These are phyloP conservation scores for Spea multiplicata DNA, from an alignment of 2,113 vertebrate species.

Conservation along the genomic window DNA sequence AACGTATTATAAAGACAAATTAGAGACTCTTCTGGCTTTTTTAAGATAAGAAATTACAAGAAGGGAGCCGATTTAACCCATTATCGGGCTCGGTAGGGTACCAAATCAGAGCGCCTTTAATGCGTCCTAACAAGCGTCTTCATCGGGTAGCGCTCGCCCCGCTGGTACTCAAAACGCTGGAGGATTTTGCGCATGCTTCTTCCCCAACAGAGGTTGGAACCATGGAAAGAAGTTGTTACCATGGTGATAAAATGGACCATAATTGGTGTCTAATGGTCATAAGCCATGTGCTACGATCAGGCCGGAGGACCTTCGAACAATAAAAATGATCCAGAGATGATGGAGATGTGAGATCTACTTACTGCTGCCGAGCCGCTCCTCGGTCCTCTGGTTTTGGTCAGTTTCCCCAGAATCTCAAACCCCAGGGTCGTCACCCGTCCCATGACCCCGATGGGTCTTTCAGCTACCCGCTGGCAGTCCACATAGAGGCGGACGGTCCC, in stretches of 20 bases:
- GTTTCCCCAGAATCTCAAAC: constrained; percentile 85
- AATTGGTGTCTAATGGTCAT: too few relatives aligned
- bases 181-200: too few relatives aligned
- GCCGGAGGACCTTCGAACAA: too few relatives aligned
- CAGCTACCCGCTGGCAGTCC: constrained; percentile 82
- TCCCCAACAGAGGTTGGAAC: neutral
- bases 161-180: too few relatives aligned
- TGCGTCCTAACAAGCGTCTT: too few relatives aligned
- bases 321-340: too few relatives aligned
- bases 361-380: constrained; percentile 80
- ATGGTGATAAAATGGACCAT: too few relatives aligned
- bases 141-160: too few relatives aligned
- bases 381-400: constrained; percentile 77
- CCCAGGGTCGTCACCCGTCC: constrained; percentile 73
- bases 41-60: neutral
- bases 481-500: constrained; percentile 77
- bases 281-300: too few relatives aligned
- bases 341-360: constrained; percentile 48
- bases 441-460: constrained; percentile 68
- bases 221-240: neutral
- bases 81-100: too few relatives aligned
- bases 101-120: too few relatives aligned
- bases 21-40: neutral
- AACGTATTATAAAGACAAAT: constrained; percentile 14
- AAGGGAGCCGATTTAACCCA: too few relatives aligned